Conservation (phyloP, 2,888 invertebrate genomes). For the Erynnis tages region DNA sequence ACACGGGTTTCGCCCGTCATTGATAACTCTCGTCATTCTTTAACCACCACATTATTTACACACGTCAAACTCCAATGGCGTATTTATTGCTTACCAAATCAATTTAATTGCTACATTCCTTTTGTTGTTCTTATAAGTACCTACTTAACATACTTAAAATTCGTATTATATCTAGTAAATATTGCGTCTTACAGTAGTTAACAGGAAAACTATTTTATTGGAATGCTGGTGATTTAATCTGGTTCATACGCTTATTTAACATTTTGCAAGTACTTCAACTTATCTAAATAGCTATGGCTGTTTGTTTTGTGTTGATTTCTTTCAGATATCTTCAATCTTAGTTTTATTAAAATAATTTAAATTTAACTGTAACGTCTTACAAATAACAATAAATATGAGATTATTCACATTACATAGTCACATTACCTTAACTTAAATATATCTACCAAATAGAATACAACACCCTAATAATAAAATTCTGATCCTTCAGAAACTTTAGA, state of each 20-base stretch:
- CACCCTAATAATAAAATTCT: neutral
- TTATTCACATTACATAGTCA: neutral
- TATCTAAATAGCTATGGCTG: no score
- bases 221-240: no score
- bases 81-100: slow-evolving; percentile 32
- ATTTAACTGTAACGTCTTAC: slow-evolving; percentile 7
- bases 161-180: no score
- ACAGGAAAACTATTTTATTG: slow-evolving; percentile 5
- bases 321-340: neutral
- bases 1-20: slow-evolving; percentile 49
- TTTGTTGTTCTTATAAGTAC: no score
- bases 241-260: no score
- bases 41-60: slow-evolving; percentile 30
- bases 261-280: neutral
- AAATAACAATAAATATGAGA: slow-evolving; percentile 23
- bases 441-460: neutral
- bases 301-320: no score
- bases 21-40: slow-evolving; percentile 41
- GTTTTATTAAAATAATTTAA: slow-evolving; percentile 7
- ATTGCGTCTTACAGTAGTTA: neutral
- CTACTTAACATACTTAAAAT: no score
- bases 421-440: neutral
- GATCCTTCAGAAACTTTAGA: neutral
- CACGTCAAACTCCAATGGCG: slow-evolving; percentile 37
- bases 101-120: neutral